A percentile compares a stretch with the other conserved stretches of the same genome.
Evolutionary conservation across 2,113 vertebrate genomes (phyloP).

Genomic region (Lipophrys pholis): DNA sequence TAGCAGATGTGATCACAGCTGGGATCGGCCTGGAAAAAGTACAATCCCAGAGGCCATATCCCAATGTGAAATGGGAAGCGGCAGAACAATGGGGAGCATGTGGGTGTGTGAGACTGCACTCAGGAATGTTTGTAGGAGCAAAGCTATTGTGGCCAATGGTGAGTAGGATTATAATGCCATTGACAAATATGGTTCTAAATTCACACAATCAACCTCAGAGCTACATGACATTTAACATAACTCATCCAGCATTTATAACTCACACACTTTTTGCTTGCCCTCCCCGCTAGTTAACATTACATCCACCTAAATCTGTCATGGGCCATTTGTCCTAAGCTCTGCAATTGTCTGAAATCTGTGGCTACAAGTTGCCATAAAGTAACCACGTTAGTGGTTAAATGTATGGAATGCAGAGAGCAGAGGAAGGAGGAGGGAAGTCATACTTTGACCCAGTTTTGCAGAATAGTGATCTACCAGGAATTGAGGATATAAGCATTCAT

Average conservation of each 20-base stretch:
- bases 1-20: constrained; percentile 38
- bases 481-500: constrained; percentile 12
- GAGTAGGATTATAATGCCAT: constrained; percentile 31
- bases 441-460: constrained; percentile 50
- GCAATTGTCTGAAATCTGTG: constrained; percentile 25
- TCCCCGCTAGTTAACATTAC: not conserved
- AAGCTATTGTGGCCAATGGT: constrained; percentile 40
- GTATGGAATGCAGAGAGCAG: constrained; percentile 58
- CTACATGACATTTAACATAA: constrained; percentile 15
- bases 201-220: constrained; percentile 10
- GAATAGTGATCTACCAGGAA: constrained; percentile 30
- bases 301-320: not conserved
- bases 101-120: constrained; percentile 52
- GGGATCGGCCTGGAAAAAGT: constrained; percentile 40
- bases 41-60: constrained; percentile 13
- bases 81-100: constrained; percentile 66
- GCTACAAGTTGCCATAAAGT: constrained; percentile 36
- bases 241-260: not conserved
- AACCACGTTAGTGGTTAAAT: constrained; percentile 34
- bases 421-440: constrained; percentile 45
- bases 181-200: constrained; percentile 33
- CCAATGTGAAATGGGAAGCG: constrained; percentile 40
- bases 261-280: not conserved
- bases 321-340: not conserved
- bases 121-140: constrained; percentile 65